Percentiles rank a stretch among this genome's conserved stretches.
Evolutionary conservation across 2,888 invertebrate genomes (phyloP).

Genomic region (Acanthopleura granulata): DNA sequence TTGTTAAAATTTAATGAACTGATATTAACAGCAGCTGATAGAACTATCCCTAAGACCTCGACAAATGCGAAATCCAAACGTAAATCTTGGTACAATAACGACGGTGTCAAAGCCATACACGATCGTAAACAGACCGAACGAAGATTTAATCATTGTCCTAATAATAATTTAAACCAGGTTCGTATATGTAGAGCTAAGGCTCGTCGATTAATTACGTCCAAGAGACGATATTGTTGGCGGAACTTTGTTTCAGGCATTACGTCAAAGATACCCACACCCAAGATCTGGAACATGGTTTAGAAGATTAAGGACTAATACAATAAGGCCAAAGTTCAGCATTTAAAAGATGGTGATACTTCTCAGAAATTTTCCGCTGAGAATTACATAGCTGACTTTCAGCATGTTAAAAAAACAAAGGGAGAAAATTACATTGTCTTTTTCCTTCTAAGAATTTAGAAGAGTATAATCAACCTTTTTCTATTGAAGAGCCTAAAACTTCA

Average conservation of each 20-base stretch:
- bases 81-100: not conserved
- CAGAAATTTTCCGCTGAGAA: not conserved
- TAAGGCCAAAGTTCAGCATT: not conserved
- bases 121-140: not conserved
- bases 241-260: not conserved
- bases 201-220: not conserved
- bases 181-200: not conserved
- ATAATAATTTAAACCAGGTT: too few species aligned
- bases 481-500: too few species aligned
- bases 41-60: constrained; percentile 2
- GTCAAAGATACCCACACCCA: not conserved
- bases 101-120: not conserved
- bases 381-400: not conserved
- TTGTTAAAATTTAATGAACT: too few species aligned
- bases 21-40: not conserved
- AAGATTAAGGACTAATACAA: not conserved
- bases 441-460: not conserved
- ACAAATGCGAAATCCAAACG: not conserved
- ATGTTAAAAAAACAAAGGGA: not conserved
- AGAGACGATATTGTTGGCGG: not conserved
- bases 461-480: not conserved
- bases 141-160: not conserved
- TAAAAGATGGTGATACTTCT: not conserved
- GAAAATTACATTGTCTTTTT: not conserved
- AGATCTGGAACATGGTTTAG: constrained; percentile 1